A percentile compares a stretch with the other conserved stretches of the same genome.
Conservation (phyloP, 2,113 vertebrate species). For the Melanerpes formicivorus region DNA sequence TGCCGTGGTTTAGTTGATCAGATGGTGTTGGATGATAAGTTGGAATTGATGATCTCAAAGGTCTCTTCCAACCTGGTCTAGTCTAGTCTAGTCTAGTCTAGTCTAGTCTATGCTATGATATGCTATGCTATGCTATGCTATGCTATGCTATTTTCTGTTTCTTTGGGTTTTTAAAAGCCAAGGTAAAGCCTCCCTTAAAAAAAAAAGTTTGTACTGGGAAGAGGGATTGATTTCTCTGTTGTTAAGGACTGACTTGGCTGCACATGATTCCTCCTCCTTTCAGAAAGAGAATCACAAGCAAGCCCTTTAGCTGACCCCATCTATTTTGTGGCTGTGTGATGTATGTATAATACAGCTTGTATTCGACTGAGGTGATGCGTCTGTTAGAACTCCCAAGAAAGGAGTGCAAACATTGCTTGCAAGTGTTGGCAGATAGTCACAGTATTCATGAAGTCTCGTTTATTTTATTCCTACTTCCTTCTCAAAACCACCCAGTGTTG, state of each 20-base stretch:
- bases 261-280: background rate
- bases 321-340: background rate
- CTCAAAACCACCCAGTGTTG: background rate
- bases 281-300: background rate
- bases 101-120: too few species aligned
- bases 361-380: background rate
- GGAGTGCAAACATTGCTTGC: background rate
- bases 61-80: too few species aligned
- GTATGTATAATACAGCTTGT: background rate
- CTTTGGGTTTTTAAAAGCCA: background rate
- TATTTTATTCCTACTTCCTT: background rate
- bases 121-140: too few species aligned
- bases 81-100: too few species aligned
- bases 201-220: background rate
- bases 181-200: background rate
- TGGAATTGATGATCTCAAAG: too few species aligned
- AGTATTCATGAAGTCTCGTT: background rate
- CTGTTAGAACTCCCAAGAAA: background rate
- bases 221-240: background rate
- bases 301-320: background rate
- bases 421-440: slow-evolving; percentile 1
- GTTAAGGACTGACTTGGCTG: background rate
- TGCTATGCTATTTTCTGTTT: background rate
- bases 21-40: too few species aligned
- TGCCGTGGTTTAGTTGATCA: too few species aligned